Conservation (phyloP, 37 sponge, comb jelly and placozoan species). For the Geodia barretti region DNA sequence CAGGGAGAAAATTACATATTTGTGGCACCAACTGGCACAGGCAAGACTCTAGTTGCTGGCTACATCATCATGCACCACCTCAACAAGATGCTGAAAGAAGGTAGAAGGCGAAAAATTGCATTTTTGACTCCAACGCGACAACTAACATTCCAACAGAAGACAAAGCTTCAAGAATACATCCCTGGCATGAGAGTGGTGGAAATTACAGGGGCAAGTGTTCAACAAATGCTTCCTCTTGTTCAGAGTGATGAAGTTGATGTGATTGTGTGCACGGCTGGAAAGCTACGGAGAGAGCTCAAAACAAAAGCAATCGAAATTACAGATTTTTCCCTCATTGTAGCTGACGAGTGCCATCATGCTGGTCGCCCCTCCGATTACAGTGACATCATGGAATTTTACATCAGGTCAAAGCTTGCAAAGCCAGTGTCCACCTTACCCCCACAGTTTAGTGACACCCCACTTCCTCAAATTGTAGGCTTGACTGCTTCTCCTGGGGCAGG, state of each 20-base stretch:
- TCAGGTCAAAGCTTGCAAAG: slow-evolving; percentile 17
- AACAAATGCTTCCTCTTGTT: no score
- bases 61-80: slow-evolving; percentile 53
- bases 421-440: no score
- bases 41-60: slow-evolving; percentile 70
- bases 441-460: not conserved
- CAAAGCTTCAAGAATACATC: slow-evolving; percentile 24
- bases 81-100: no score
- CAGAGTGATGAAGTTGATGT: slow-evolving; percentile 41
- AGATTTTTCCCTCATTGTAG: slow-evolving; percentile 69
- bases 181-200: slow-evolving; percentile 14
- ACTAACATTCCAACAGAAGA: slow-evolving; percentile 69
- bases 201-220: slow-evolving; percentile 45
- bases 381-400: slow-evolving; percentile 50
- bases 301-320: slow-evolving; percentile 4
- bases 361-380: slow-evolving; percentile 55
- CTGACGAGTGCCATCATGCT: slow-evolving; percentile 94
- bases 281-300: slow-evolving; percentile 41
- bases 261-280: slow-evolving; percentile 76
- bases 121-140: slow-evolving; percentile 63
- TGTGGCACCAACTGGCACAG: slow-evolving; percentile 69
- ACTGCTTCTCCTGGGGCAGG: slow-evolving; percentile 85
- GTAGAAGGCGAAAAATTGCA: no score
- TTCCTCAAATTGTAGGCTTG: slow-evolving; percentile 73
- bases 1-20: slow-evolving; percentile 63